Base-by-base conservation (phyloP, 2,888 invertebrate genomes). In the Dicycla oo region DNA sequence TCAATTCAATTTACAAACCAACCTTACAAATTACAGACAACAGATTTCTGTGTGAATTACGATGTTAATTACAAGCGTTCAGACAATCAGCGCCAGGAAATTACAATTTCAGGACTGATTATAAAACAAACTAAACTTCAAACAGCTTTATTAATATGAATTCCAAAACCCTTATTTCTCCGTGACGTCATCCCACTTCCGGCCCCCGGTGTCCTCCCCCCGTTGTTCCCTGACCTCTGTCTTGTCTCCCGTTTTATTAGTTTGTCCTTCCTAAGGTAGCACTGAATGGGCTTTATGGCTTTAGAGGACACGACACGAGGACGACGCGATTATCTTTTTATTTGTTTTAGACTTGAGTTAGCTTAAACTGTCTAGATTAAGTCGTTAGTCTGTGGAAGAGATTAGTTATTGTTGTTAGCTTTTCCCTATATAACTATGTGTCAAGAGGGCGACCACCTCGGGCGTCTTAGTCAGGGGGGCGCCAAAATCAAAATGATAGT, bases 211-310 rank as follows among this genome's bases (percentile, higher is more conserved):
- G 83, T 87, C 86, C 78, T 79, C 81, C 88, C 88, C 78, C 79
- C 51, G 13, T 30, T 75, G 56, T 75, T 20, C 43, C 45, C 75
- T 91, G 89, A 78, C 79, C 78, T 81, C 81, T 91, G 89, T 92
- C 87, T 86, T 81, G 74, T 83, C 81, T 78, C 71, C 71, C 76
- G 83, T 91, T 93, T 92, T 92, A 92, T 93, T 93, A 91, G 90
- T 91, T 92, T 90, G 88, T 88, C 86, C 82, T 80, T 76, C 71
- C 72, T 69, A 70, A 89, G 87, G 86, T 87, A 78, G 76, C 68
- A 8, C 23, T 79, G 58, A 63, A 40, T 53, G 23, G 3, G 4
- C 1, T 81, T 82, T 82, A 82, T 45, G 3, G 4, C 3, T 78
- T 82, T 84, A 85, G 49, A 69, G 18, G 15, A 20, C 13, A 69